Evolutionary conservation across 2,797 vertebrate genomes (phyloP).

Genomic region (Lagodon rhomboides): DNA sequence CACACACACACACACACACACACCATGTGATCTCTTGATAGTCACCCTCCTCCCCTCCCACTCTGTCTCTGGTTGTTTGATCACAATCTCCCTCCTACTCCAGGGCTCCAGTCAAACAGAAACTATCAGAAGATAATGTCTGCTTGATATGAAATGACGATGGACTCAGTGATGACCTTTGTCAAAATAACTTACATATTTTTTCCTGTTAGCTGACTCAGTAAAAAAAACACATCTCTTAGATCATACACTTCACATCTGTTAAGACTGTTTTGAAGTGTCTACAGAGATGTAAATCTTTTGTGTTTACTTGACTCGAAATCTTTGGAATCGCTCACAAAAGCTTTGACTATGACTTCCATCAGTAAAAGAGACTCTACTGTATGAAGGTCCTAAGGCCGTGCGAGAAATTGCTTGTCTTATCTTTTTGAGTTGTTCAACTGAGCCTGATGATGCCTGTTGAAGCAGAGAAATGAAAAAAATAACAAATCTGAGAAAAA

Average conservation of each 20-base stretch:
- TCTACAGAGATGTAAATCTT: background rate
- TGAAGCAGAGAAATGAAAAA: background rate
- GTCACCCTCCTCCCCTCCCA: constrained; percentile 74
- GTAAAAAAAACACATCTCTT: background rate
- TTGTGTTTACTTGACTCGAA: constrained; percentile 11
- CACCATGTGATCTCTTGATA: constrained; percentile 80
- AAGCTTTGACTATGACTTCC: background rate
- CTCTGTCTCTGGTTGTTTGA: constrained; percentile 70
- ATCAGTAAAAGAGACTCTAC: constrained; percentile 5
- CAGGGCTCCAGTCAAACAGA: constrained; percentile 69
- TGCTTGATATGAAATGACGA: constrained; percentile 40
- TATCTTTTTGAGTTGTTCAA: background rate
- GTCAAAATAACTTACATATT: constrained; percentile 26
- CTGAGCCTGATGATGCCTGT: background rate
- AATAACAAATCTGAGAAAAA: background rate
- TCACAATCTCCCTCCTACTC: constrained; percentile 70
- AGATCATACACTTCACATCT: background rate
- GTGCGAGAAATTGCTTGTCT: background rate
- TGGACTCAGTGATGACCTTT: constrained; percentile 61
- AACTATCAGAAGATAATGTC: constrained; percentile 67
- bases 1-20: constrained; percentile 57
- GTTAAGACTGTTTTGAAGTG: background rate
- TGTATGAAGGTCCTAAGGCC: background rate
- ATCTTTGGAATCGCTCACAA: background rate
- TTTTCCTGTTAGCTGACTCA: background rate